Conservation (phyloP, 2,797 vertebrate genomes). For the Delichon dasypus region DNA sequence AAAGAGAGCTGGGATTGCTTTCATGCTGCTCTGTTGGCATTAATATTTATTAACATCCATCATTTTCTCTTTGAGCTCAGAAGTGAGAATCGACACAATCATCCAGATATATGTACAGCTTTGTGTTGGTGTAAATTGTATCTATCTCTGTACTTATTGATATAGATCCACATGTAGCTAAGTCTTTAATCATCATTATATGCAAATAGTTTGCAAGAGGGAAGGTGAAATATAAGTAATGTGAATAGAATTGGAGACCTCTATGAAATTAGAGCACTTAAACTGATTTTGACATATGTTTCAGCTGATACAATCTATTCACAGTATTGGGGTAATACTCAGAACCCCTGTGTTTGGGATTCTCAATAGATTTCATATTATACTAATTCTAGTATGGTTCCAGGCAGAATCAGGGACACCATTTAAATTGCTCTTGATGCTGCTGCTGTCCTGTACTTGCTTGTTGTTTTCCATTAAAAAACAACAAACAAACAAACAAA, state of each 20-base stretch:
- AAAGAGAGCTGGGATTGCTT: not conserved
- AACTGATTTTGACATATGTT: not conserved
- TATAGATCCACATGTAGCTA: not conserved
- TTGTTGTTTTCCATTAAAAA: not conserved
- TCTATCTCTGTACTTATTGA: not conserved
- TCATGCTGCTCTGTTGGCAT: not conserved
- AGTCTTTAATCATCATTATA: constrained; percentile 3
- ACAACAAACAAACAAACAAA: not conserved
- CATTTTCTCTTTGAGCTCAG: not conserved
- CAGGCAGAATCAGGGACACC: not conserved
- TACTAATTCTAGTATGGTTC: not conserved
- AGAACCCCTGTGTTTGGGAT: not conserved
- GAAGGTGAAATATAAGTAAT: not conserved
- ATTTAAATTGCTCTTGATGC: not conserved
- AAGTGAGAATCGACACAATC: not conserved
- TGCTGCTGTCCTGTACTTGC: not conserved
- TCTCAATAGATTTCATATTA: not conserved
- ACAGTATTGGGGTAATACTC: not conserved
- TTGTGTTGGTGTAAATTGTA: not conserved
- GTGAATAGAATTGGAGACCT: not conserved
- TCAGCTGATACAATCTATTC: not conserved
- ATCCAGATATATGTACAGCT: not conserved
- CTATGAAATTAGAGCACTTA: not conserved
- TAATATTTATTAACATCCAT: constrained; percentile 3
- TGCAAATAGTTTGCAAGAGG: not conserved